These are phyloP conservation scores for Drosophila tristis DNA, from an alignment of 1,140 invertebrate species.

Conservation along the genomic window DNA sequence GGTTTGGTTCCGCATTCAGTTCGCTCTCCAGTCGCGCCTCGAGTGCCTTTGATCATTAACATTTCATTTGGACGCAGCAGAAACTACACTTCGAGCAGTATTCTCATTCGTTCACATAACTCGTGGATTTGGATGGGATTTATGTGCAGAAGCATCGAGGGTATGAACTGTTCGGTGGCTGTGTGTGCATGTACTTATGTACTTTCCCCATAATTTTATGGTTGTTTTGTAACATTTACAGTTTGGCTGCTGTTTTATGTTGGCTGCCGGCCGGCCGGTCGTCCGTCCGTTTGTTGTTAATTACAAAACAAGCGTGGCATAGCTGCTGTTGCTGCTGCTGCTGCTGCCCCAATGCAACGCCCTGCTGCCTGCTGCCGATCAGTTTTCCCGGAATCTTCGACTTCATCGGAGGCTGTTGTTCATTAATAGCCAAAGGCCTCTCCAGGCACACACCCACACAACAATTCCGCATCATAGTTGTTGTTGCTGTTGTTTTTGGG, in stretches of 20 bases:
- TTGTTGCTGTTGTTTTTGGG: conserved; percentile 13
- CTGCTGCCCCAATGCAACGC: conserved; percentile 27
- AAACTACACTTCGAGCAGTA: conserved; percentile 26
- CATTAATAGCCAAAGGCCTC: conserved; percentile 4
- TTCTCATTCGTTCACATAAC: conserved; percentile 22
- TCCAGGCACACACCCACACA: not conserved
- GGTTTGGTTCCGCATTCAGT: conserved; percentile 8
- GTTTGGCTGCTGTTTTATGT: conserved; percentile 61
- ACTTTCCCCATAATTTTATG: conserved; percentile 20
- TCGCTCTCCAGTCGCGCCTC: conserved; percentile 17
- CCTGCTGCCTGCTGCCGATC: conserved; percentile 11
- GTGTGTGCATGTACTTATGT: not conserved
- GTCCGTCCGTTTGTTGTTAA: conserved; percentile 57
- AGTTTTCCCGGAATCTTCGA: conserved; percentile 30
- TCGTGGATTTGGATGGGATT: conserved; percentile 2
- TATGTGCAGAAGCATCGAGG: conserved; percentile 1
- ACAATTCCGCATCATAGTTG: conserved; percentile 17
- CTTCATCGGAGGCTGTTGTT: conserved; percentile 12
- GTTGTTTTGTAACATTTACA: conserved; percentile 50
- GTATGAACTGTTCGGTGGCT: conserved; percentile 15
- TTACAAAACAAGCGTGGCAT: conserved; percentile 71
- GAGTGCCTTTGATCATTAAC: conserved; percentile 66
- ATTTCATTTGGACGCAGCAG: conserved; percentile 44
- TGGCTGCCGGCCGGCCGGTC: conserved; percentile 31
- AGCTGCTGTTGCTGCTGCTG: conserved; percentile 28